Evolutionary conservation across 2,113 vertebrate species (phyloP), one percentile per base, ranked within the genome.

Genomic region (Megaceryle torquata): DNA sequence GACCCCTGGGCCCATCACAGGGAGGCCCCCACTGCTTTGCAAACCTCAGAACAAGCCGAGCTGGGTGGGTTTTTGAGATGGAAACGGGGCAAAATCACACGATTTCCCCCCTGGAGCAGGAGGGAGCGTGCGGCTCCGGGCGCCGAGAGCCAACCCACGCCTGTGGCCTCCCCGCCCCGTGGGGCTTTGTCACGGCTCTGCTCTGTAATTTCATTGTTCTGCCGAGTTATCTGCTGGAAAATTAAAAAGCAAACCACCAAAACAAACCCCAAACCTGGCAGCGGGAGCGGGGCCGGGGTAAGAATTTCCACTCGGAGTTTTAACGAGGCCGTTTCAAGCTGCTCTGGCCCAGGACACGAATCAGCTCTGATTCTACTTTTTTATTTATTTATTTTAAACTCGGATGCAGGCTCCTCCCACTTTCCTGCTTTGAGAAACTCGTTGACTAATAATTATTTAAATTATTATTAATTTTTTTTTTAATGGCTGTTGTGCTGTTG

Each of bases 181-280:
- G 69, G 77, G 91, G 33, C 57, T 68, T 15, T 8, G 33, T 80
- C 61, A 50, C 18, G n/a, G 57, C 78, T 93, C 87, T 26, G 35
- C 15, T 22, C 72, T 80, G 69, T 94, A 94, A 86, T 95, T 68
- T 74, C 88, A 44, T 88, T 93, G 94, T 91, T 90, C 33, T 96
- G 83, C 91, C 44, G 57, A 22, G 83, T 92, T 92, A 63, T 53
- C 35, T 26, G 4, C 91, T 48, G 69, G 91, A 80, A 54, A 9
- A 37, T 37, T 7, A 37, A 63, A 63, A 26, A 39, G 18, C 51
- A 50, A 59, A 67, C 29, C 82, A 53, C 11, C 25, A 53, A 53
- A 26, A 53, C 12, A 15, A 53, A 26, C 51, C 48, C 48, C 48
- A 50, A 59, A 74, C n/a, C 83, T 82, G 89, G 77, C 69, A 18